Evolutionary conservation across 2,113 vertebrate genomes (phyloP).

Genomic region (Thermophis baileyi): DNA sequence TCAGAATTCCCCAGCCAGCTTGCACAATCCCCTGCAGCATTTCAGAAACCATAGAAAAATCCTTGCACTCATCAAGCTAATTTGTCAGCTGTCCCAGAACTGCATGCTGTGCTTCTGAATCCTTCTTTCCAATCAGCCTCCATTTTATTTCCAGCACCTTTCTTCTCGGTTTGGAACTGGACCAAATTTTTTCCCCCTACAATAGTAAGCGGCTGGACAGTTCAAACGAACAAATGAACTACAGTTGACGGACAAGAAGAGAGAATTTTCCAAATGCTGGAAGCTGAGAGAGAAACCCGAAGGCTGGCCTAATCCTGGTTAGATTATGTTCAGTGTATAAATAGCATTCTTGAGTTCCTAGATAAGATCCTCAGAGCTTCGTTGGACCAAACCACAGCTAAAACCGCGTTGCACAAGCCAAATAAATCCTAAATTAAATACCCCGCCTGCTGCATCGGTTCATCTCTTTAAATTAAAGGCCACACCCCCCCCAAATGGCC

Average conservation of each 20-base stretch:
- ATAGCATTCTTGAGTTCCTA: background rate
- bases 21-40: too few species aligned
- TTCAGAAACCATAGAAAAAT: too few species aligned
- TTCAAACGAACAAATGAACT: background rate
- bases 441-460: background rate
- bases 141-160: too few species aligned
- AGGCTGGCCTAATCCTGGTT: background rate
- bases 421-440: background rate
- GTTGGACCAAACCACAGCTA: background rate
- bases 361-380: background rate
- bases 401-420: background rate
- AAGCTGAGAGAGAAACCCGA: background rate
- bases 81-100: too few species aligned
- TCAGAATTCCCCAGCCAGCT: background rate
- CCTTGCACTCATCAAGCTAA: too few species aligned
- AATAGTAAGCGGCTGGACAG: background rate
- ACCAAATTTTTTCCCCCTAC: too few species aligned
- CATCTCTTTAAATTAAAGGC: background rate
- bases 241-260: background rate
- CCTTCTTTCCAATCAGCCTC: too few species aligned
- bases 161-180: too few species aligned
- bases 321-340: background rate
- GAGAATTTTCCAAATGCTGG: background rate
- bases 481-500: background rate
- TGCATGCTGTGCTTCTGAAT: too few species aligned